A percentile compares a stretch with the other conserved stretches of the same genome.
Conservation (phyloP, 2,888 invertebrate species). For the Plemyria rubiginata region DNA sequence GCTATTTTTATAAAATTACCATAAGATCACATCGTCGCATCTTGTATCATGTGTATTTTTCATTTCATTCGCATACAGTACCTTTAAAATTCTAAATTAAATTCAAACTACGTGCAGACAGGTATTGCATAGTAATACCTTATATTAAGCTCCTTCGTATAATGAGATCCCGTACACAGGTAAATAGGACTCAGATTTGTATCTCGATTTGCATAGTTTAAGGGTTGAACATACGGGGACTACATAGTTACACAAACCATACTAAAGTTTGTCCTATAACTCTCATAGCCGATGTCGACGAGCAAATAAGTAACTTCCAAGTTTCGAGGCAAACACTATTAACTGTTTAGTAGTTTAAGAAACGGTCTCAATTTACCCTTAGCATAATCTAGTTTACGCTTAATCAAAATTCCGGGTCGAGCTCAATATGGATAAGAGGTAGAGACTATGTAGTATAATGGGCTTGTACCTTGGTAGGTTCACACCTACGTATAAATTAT, state of each 20-base stretch:
- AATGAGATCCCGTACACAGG: conserved; percentile 46
- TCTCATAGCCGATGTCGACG: conserved; percentile 66
- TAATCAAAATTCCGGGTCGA: conserved; percentile 79
- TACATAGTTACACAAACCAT: conserved; percentile 38
- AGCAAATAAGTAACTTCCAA: conserved; percentile 75
- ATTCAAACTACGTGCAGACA: conserved; percentile 13
- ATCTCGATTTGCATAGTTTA: conserved; percentile 69
- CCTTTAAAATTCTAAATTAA: conserved; percentile 1
- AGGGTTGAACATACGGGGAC: conserved; percentile 41
- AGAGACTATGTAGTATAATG: conserved; percentile 50
- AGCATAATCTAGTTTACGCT: conserved; percentile 76
- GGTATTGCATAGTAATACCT: conserved; percentile 15
- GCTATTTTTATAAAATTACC: neutral
- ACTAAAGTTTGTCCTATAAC: conserved; percentile 64
- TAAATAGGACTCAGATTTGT: conserved; percentile 59
- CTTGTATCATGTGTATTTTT: neutral
- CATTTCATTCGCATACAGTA: neutral
- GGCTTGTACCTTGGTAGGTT: conserved; percentile 50
- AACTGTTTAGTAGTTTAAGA: conserved; percentile 79
- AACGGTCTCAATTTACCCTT: conserved; percentile 72
- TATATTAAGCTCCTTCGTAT: conserved; percentile 19
- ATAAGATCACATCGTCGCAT: neutral
- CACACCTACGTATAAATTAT: conserved; percentile 59
- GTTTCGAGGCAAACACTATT: conserved; percentile 74
- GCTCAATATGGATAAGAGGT: conserved; percentile 64